Evolutionary conservation across 2,797 vertebrate species (phyloP), one percentile per base, ranked within the genome.

Genomic region (Ctenopoma kingsleyae): DNA sequence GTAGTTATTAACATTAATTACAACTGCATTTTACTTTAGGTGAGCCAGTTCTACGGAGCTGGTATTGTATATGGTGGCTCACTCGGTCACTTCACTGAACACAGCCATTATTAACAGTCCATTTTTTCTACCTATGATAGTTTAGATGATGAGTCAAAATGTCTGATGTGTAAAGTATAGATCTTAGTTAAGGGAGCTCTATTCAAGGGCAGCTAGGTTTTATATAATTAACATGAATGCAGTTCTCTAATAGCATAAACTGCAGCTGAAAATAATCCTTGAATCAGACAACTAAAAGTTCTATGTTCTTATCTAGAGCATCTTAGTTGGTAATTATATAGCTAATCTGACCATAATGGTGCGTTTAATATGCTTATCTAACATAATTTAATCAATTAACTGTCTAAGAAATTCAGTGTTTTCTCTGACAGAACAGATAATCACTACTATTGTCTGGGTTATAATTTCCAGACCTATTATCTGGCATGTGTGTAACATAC

Each of bases 321-420:
- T 52, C 16, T 62, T n/a, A n/a, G 23, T 47, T 71, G 11, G 19
- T 62, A 67, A 71, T 54, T 40, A 52, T 40, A 20, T 3, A 44
- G 16, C 8, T 17, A 8, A 62, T 46, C 30, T 8, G 40, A 20
- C 13, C 8, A 16, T 50, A 47, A 55, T 30, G 1, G 27, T 35
- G 54, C 75, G 27, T 75, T 59, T 30, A 27, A 75, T 71, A 40
- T 46, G 35, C 41, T 74, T 51, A 66, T 81, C 54, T 8, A 35
- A 32, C 19, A 67, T 51, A 41, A 67, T 71, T 71, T 53, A 2
- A 63, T 58, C 43, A 56, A 40, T 54, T 35, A 38, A 7, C 30
- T 53, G 40, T 17, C 47, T 22, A 44, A 44, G 6, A 44, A 43
- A 41, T 3, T 19, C 35, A 22, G 20, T 27, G 20, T 6, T 43